These are phyloP conservation scores for Glossophaga mutica DNA, from an alignment of 2,797 vertebrate genomes.

Conservation along the genomic window DNA sequence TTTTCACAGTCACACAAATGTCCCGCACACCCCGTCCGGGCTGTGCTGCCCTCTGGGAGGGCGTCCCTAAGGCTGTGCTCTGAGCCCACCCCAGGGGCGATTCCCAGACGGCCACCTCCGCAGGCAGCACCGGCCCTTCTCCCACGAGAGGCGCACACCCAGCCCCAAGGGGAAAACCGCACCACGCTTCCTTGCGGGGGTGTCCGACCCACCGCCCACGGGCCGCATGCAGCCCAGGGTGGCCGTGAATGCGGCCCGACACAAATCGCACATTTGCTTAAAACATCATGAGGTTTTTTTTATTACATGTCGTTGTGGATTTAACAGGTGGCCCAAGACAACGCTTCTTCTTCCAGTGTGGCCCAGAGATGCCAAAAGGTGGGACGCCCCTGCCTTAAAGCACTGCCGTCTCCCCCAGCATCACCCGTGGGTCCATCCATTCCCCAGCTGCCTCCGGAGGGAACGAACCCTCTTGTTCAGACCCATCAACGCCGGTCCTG, in stretches of 20 bases:
- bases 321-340: no score
- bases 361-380: no score
- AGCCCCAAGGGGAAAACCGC: fast-evolving
- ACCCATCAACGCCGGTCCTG: fast-evolving
- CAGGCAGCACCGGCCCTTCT: fast-evolving
- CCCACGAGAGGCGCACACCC: fast-evolving
- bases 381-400: no score
- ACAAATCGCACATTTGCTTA: no score
- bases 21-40: no score
- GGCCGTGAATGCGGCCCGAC: no score
- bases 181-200: fast-evolving
- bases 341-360: no score
- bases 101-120: fast-evolving
- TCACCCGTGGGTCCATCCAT: fast-evolving
- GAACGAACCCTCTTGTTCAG: not conserved
- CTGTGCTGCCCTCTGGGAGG: not conserved
- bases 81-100: not conserved
- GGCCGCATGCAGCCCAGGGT: no score
- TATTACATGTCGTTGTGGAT: no score
- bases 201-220: no score
- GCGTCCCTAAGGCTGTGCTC: fast-evolving
- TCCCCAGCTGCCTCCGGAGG: not conserved
- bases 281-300: no score
- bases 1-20: fast-evolving
- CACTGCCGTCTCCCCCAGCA: fast-evolving